Percentiles rank a stretch among this genome's conserved stretches.
Evolutionary conservation across 2,113 vertebrate genomes (phyloP).

Genomic region (Pelodiscus sinensis): DNA sequence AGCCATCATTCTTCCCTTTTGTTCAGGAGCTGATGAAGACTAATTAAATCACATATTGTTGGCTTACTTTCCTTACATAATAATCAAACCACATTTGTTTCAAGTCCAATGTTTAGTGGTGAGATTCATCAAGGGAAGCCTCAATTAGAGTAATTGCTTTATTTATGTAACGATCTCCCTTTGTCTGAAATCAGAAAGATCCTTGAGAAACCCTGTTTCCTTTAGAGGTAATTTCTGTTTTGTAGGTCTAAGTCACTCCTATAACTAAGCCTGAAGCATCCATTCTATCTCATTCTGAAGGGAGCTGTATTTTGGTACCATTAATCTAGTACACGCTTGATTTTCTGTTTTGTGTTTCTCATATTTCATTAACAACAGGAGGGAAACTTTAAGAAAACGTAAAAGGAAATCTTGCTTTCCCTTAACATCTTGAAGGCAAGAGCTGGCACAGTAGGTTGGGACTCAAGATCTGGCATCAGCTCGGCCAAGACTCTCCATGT

Average conservation of each 20-base stretch:
- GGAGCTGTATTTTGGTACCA: not conserved
- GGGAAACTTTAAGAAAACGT: not conserved
- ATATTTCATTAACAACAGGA: not conserved
- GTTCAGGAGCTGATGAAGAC: conserved; percentile 31
- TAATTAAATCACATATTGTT: conserved; percentile 29
- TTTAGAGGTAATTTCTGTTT: conserved; percentile 58
- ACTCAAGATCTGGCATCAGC: fast-evolving
- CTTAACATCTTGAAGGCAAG: not conserved
- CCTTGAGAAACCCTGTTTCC: conserved; percentile 67
- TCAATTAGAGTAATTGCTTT: conserved; percentile 76
- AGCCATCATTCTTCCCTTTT: conserved; percentile 55
- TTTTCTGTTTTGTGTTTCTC: not conserved
- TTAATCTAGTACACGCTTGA: not conserved
- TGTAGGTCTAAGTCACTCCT: conserved; percentile 61
- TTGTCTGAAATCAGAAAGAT: conserved; percentile 67
- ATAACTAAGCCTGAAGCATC: conserved; percentile 42
- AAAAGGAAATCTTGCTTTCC: not conserved
- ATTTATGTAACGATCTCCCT: conserved; percentile 71
- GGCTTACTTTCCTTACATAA: conserved; percentile 65
- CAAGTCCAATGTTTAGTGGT: conserved; percentile 42
- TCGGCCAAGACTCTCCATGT: not conserved
- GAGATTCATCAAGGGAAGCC: conserved; percentile 58
- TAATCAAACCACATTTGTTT: conserved; percentile 35
- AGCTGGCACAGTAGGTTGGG: not conserved
- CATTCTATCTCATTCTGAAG: not conserved